Percentiles rank a stretch among this genome's conserved stretches.
These are phyloP conservation scores for Pantelozetes paolii DNA, from an alignment of 2,888 invertebrate genomes.

Conservation along the genomic window DNA sequence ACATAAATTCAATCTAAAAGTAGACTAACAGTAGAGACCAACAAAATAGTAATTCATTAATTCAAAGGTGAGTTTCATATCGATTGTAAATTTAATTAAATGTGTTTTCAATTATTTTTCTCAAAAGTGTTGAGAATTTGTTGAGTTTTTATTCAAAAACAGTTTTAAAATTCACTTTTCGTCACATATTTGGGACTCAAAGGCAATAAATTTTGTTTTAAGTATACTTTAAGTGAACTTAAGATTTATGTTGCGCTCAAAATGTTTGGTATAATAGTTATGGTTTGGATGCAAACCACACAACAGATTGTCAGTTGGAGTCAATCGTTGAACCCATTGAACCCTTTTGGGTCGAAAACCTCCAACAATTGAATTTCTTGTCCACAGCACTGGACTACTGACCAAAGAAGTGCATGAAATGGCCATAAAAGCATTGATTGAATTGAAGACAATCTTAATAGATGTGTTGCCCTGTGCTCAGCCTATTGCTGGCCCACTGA, in stretches of 20 bases:
- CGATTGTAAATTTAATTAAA: conserved; percentile 12
- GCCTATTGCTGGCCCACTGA: conserved; percentile 30
- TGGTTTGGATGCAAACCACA: background rate
- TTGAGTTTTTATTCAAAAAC: background rate
- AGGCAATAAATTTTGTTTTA: conserved; percentile 3
- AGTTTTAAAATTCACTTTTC: background rate
- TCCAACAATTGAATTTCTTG: conserved; percentile 17
- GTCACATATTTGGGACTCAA: background rate
- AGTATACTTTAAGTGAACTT: conserved; percentile 13
- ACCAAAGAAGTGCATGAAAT: conserved; percentile 32
- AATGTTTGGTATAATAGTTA: background rate
- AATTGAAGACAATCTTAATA: conserved; percentile 38
- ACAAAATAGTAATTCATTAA: conserved; percentile 35
- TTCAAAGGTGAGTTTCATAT: conserved; percentile 24
- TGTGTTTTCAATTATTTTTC: background rate
- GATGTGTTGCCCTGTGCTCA: conserved; percentile 7
- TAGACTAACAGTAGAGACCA: background rate
- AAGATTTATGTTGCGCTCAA: conserved; percentile 23
- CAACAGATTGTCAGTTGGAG: conserved; percentile 29
- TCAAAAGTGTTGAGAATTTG: no score
- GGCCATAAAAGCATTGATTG: conserved; percentile 27
- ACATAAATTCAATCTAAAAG: conserved; percentile 5
- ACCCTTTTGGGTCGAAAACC: conserved; percentile 36
- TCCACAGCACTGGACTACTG: conserved; percentile 4
- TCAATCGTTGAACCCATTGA: conserved; percentile 30